Base-by-base conservation (phyloP, 2,888 invertebrate species). In the Drosophila gaucha region DNA sequence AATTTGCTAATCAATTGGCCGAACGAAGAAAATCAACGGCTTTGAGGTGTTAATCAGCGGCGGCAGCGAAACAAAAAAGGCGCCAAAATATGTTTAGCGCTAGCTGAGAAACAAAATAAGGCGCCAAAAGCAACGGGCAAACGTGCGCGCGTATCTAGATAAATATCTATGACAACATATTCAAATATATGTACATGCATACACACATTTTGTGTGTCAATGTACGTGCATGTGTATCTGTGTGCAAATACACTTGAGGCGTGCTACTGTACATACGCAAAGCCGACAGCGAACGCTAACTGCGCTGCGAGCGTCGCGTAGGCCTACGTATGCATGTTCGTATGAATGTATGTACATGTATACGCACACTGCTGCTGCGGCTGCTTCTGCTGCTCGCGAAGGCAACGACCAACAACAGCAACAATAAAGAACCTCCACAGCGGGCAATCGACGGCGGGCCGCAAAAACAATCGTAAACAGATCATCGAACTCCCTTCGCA, bases 381-480 rank as follows among this genome's bases (percentile, higher is more conserved):
- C 43, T 43, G 57, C 43, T 36, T 46, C 33, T 28, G 49, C 41
- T 50, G 57, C 50, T 65, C 57, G 72, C 31, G 63, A 75, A 84
- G 80, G 60, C 83, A 83, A 83, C 86, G 78, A 82, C 72, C 86
- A 70, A 36, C 56, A 52, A 55, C 64, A 76, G 30, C 51, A 71
- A 55, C 69, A 71, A 51, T 12, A 22, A 51, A 51, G 50, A 51
- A 31, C 51, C 51, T 36, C 58, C 58, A 46, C 41, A 60, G 44
- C 62, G 30, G 49, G 44, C 35, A 35, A 58, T 43, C 64, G 71
- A 54, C 58, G 67, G 59, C 58, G 68, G 52, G 56, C 73, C 58
- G 77, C 64, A 66, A 78, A n/a, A 74, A 82, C 86, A 89, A 89
- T 82, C 88, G 86, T 90, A 89, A 90, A 89, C 89, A 90, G 90